phyloP scores from a whole-genome alignment of 2,113 vertebrate species.

The Myotis brandtii region DNA sequence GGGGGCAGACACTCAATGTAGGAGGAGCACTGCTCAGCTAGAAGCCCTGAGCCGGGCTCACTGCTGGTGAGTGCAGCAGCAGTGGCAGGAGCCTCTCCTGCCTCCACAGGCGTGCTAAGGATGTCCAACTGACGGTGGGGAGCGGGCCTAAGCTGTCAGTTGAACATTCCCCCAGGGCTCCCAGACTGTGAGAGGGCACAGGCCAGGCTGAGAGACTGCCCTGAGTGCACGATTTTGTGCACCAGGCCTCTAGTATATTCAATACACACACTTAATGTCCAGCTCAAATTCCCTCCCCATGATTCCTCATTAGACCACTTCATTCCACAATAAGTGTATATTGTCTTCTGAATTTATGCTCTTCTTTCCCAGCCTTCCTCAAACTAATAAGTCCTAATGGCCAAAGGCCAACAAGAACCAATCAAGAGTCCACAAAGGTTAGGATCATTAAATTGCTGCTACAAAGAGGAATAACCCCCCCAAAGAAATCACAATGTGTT shows the following conservation, averaged over 20 bases:
- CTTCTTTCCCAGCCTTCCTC: neutral
- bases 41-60: no score
- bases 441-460: neutral
- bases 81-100: no score
- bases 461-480: neutral
- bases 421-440: neutral
- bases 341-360: neutral
- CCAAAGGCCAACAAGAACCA: neutral
- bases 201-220: no score
- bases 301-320: neutral
- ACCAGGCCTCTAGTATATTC: neutral
- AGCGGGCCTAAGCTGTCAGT: no score
- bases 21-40: no score
- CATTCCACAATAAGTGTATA: neutral
- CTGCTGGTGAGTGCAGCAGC: no score
- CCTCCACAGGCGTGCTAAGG: no score
- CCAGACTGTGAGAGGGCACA: no score
- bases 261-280: neutral
- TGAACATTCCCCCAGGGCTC: no score
- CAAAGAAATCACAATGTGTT: neutral
- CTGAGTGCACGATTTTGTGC: no score
- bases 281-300: neutral
- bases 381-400: neutral
- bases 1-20: no score
- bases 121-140: no score